phyloP scores from a whole-genome alignment of 2,888 invertebrate species.

The Eupeodes luniger region DNA sequence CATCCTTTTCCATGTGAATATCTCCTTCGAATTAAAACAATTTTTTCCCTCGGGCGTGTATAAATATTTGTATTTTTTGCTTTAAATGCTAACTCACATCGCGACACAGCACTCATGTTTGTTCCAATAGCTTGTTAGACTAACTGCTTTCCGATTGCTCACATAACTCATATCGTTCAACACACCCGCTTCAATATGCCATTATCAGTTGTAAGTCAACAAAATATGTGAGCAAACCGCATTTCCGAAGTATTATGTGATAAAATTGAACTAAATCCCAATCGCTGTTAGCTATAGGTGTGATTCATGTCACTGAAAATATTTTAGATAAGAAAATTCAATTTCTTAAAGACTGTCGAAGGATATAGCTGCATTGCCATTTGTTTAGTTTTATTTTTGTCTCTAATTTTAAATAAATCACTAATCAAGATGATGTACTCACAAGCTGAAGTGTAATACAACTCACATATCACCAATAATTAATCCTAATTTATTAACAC shows the following conservation, averaged over 20 bases:
- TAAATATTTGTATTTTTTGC: no score
- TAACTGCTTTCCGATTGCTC: neutral
- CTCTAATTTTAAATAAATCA: conserved; percentile 19
- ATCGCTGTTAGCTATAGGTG: conserved; percentile 15
- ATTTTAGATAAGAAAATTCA: conserved; percentile 63
- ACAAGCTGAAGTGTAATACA: conserved; percentile 80
- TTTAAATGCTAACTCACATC: neutral
- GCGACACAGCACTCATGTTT: neutral
- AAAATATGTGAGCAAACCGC: conserved; percentile 24
- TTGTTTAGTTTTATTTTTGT: conserved; percentile 3
- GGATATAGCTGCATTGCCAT: conserved; percentile 43
- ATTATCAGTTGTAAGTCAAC: conserved; percentile 19
- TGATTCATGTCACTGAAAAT: conserved; percentile 59
- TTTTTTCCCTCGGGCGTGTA: no score
- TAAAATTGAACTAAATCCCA: conserved; percentile 23
- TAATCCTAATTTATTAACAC: conserved; percentile 10
- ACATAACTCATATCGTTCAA: conserved; percentile 11
- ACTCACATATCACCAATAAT: conserved; percentile 41
- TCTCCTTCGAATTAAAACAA: no score
- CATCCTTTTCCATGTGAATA: no score
- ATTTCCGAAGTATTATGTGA: conserved; percentile 15
- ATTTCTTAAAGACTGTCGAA: conserved; percentile 36
- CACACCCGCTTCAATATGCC: neutral
- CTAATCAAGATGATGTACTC: conserved; percentile 81
- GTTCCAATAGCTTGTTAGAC: neutral